These are phyloP conservation scores for Pionites leucogaster DNA, from an alignment of 2,113 vertebrate species.

Conservation along the genomic window DNA sequence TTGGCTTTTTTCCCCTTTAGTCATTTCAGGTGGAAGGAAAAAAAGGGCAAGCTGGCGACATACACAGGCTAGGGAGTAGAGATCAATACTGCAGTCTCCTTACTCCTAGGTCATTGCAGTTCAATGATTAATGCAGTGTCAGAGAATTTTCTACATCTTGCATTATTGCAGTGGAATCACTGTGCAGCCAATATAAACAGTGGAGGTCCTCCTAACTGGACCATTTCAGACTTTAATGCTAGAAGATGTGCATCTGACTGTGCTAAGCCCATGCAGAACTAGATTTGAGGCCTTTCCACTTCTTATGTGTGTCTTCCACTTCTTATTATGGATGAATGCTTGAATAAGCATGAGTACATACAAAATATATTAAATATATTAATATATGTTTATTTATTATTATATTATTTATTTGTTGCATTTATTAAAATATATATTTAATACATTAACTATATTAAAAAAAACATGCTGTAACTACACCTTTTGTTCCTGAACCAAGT, in stretches of 20 bases:
- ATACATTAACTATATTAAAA: neutral
- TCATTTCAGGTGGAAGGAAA: neutral
- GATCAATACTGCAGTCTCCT: neutral
- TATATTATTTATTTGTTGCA: too few relatives aligned
- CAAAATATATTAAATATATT: neutral
- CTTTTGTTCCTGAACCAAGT: neutral
- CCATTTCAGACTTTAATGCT: neutral
- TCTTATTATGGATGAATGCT: neutral
- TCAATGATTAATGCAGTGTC: neutral
- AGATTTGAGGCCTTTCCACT: neutral
- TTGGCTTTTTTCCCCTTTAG: neutral
- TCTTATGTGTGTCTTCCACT: neutral
- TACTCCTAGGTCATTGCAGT: neutral
- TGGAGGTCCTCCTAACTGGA: neutral
- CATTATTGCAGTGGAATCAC: neutral
- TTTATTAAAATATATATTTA: too few relatives aligned
- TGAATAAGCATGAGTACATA: neutral
- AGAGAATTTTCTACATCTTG: neutral
- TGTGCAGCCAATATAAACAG: neutral
- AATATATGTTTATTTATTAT: too few relatives aligned
- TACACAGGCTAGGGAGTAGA: neutral
- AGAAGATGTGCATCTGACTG: neutral
- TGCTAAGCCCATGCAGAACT: neutral
- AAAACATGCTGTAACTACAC: neutral
- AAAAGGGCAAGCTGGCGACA: neutral